phyloP scores from a whole-genome alignment of 2,113 vertebrate genomes.

The Ochotona curzoniae region DNA sequence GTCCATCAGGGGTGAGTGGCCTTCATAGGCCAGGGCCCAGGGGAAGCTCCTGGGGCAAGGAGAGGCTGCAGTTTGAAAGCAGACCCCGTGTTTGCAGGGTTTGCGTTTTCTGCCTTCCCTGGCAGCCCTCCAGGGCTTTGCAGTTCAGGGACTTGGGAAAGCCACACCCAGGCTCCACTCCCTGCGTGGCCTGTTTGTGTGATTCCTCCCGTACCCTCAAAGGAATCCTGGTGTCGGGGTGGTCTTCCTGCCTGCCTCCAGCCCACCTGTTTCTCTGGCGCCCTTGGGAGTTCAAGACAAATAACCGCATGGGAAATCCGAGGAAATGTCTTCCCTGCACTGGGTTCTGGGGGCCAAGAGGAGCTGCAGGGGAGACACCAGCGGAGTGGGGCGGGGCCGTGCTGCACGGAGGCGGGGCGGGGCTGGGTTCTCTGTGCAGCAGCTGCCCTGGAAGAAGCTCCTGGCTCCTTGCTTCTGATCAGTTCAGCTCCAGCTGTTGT shows the following conservation, averaged over 20 bases:
- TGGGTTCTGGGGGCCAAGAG: conserved; percentile 34
- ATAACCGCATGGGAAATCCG: conserved; percentile 33
- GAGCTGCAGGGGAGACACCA: neutral
- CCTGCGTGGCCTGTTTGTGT: conserved; percentile 11
- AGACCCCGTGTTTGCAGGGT: conserved; percentile 34
- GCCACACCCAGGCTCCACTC: conserved; percentile 41
- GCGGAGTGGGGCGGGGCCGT: neutral
- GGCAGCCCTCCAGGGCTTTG: conserved; percentile 50
- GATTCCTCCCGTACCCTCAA: conserved; percentile 27
- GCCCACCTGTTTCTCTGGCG: conserved; percentile 29
- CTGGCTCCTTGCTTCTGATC: neutral
- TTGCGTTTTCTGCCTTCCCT: conserved; percentile 54
- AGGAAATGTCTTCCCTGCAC: conserved; percentile 64
- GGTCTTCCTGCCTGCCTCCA: conserved; percentile 57
- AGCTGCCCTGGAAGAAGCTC: neutral
- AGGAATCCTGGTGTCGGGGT: conserved; percentile 42
- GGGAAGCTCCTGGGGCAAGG: neutral
- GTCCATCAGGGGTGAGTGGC: neutral
- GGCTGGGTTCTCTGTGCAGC: too few species aligned
- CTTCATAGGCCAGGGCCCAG: neutral
- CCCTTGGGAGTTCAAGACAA: conserved; percentile 59
- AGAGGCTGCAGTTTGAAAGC: conserved; percentile 22
- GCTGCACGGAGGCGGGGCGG: neutral
- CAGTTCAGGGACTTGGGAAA: conserved; percentile 39
- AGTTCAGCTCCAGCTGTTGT: too few species aligned